Evolutionary conservation across 2,113 vertebrate species (phyloP).

Genomic region (Neofelis nebulosa): DNA sequence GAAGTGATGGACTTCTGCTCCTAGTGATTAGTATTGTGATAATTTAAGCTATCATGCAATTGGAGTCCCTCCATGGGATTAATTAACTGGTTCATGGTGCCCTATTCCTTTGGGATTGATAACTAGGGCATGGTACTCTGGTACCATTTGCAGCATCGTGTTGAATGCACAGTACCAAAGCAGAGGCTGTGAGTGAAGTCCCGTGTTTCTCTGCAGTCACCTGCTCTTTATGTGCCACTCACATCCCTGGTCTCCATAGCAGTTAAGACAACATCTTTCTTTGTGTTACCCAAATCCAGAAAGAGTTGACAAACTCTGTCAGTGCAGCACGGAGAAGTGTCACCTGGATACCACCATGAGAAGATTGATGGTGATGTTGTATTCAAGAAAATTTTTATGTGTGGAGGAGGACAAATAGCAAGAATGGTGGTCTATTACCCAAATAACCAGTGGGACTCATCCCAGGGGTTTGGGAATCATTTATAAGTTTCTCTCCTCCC

Average conservation of each 20-base stretch:
- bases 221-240: accelerated
- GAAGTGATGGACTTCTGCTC: not conserved
- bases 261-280: not conserved
- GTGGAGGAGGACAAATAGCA: not conserved
- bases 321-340: not conserved
- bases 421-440: not conserved
- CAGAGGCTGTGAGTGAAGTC: accelerated
- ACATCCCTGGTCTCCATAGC: not conserved
- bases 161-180: not conserved
- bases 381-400: not conserved
- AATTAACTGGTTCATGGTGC: not conserved
- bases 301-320: not conserved
- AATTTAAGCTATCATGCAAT: not conserved
- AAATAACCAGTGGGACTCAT: not conserved
- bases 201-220: not conserved
- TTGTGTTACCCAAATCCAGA: not conserved
- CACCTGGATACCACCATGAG: not conserved
- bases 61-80: not conserved
- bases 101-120: no score
- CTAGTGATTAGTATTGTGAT: not conserved
- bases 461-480: not conserved
- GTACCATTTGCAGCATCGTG: not conserved
- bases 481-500: not conserved
- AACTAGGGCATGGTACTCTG: not conserved
- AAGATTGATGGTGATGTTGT: not conserved